phyloP scores from a whole-genome alignment of 2,797 vertebrate species.

The Paramormyrops hopkinsi region DNA sequence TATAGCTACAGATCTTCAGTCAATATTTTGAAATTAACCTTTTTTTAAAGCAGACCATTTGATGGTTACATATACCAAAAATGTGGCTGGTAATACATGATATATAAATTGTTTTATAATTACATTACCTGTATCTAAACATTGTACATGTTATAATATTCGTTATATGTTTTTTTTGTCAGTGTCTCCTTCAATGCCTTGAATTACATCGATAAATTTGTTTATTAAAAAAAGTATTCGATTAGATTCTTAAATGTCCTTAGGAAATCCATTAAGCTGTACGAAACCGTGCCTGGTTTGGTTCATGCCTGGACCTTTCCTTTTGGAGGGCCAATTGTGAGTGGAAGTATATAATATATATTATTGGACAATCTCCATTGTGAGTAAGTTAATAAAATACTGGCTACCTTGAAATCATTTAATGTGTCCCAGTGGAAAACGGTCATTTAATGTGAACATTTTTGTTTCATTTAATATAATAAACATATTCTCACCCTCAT shows the following conservation, averaged over 20 bases:
- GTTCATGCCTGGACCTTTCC: constrained; percentile 38
- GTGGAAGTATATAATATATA: neutral
- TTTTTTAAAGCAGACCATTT: neutral
- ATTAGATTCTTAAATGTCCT: constrained; percentile 12
- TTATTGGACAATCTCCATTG: neutral
- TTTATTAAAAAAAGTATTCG: neutral
- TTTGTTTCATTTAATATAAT: constrained; percentile 76
- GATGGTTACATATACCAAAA: constrained; percentile 1
- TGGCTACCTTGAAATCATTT: constrained; percentile 1
- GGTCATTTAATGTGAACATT: constrained; percentile 65
- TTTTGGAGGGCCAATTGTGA: constrained; percentile 28
- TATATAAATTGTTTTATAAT: constrained; percentile 18
- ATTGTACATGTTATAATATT: constrained; percentile 20
- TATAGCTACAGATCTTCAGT: constrained; percentile 10
- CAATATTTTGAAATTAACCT: constrained; percentile 1
- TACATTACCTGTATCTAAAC: constrained; percentile 15
- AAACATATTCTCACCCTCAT: constrained; percentile 71
- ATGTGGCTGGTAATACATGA: neutral
- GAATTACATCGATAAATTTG: constrained; percentile 9
- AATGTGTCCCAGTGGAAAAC: constrained; percentile 52
- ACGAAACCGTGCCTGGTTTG: neutral
- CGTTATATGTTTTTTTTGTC: constrained; percentile 5
- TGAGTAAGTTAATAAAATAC: constrained; percentile 15
- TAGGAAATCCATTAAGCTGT: constrained; percentile 10
- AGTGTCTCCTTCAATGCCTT: constrained; percentile 5